Evolutionary conservation across 2,888 invertebrate species (phyloP).

Genomic region (Pyrgus malvae): DNA sequence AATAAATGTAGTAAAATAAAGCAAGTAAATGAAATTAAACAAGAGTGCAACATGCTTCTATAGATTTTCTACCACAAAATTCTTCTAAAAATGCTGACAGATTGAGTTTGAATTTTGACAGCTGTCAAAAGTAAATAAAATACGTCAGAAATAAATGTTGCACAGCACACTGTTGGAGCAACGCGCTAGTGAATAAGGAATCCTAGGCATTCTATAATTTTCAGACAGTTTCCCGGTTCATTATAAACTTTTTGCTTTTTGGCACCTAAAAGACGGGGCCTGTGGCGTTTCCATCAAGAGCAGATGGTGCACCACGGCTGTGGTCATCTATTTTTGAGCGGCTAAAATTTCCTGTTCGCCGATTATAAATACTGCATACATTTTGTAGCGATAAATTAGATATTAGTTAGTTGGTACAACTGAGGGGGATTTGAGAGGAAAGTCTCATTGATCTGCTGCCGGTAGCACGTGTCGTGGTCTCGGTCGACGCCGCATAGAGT

Average conservation of each 20-base stretch:
- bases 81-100: too few relatives aligned
- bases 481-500: too few relatives aligned
- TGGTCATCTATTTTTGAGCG: conserved; percentile 16
- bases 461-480: too few relatives aligned
- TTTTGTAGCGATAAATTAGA: conserved; percentile 9
- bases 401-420: conserved; percentile 7
- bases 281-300: conserved; percentile 14
- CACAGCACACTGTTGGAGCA: too few relatives aligned
- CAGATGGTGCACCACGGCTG: conserved; percentile 7
- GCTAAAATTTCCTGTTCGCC: conserved; percentile 8
- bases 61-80: too few relatives aligned
- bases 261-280: conserved; percentile 6
- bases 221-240: neutral
- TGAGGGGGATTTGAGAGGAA: neutral
- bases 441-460: neutral
- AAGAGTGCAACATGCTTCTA: too few relatives aligned
- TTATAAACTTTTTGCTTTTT: conserved; percentile 9
- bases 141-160: too few relatives aligned
- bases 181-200: too few relatives aligned
- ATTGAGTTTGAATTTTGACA: too few relatives aligned
- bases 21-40: too few relatives aligned
- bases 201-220: neutral
- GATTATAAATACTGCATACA: conserved; percentile 5
- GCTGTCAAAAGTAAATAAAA: too few relatives aligned
- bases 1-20: too few relatives aligned